These are phyloP conservation scores for Sinocyclocheilus anophthalmus DNA, from an alignment of 2,113 vertebrate genomes.

Conservation along the genomic window DNA sequence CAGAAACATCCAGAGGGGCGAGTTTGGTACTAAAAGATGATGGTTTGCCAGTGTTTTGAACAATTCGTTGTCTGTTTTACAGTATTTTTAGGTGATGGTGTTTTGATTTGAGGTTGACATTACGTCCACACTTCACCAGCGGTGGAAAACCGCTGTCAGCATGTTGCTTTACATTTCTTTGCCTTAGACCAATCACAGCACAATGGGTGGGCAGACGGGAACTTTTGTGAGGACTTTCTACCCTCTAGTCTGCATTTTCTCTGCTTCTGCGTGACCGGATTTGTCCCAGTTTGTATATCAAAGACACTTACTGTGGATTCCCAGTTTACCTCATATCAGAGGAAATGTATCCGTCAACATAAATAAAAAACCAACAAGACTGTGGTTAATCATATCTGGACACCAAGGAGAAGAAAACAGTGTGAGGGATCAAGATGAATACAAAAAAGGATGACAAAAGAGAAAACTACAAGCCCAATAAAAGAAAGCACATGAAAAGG, in stretches of 20 bases:
- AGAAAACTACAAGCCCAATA: slow-evolving; percentile 49
- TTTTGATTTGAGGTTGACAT: slow-evolving; percentile 37
- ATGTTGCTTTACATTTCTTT: background rate
- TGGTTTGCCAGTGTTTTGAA: background rate
- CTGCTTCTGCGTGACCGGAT: background rate
- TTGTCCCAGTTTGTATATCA: slow-evolving; percentile 35
- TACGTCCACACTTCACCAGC: background rate
- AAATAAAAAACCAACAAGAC: background rate
- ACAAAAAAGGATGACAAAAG: slow-evolving; percentile 26
- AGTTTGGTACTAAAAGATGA: background rate
- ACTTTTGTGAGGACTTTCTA: slow-evolving; percentile 21
- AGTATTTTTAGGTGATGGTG: background rate
- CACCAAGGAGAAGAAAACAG: background rate
- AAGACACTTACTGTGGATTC: slow-evolving; percentile 6
- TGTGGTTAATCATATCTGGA: background rate
- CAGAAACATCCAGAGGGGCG: background rate
- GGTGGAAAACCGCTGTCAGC: slow-evolving; percentile 32
- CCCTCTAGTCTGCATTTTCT: slow-evolving; percentile 9
- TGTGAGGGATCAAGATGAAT: background rate
- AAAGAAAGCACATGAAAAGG: slow-evolving; percentile 46
- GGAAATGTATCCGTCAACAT: background rate
- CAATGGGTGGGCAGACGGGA: slow-evolving; percentile 36
- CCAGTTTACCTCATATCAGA: slow-evolving; percentile 7
- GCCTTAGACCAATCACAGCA: slow-evolving; percentile 11
- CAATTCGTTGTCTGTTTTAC: background rate